These are phyloP conservation scores for Naso thynnoides DNA, from an alignment of 2,797 vertebrate genomes.

Conservation along the genomic window DNA sequence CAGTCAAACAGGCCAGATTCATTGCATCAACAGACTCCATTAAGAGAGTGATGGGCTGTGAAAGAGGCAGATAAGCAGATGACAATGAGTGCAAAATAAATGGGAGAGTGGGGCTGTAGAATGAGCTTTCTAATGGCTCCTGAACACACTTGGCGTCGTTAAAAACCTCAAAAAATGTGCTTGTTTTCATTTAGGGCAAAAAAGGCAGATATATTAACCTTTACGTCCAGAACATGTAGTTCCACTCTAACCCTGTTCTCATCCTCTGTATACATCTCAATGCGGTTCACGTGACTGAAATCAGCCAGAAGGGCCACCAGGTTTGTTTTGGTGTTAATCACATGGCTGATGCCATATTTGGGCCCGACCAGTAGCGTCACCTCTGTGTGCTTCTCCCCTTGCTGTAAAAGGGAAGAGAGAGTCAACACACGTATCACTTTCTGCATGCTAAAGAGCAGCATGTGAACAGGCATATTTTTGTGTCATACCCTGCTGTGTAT, in stretches of 20 bases:
- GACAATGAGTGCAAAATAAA: slow-evolving; percentile 53
- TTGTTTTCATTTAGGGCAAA: slow-evolving; percentile 6
- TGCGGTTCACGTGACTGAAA: slow-evolving; percentile 98
- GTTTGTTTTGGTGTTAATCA: slow-evolving; percentile 99
- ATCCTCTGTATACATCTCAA: slow-evolving; percentile 98
- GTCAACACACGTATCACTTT: neutral
- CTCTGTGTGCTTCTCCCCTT: slow-evolving; percentile 97
- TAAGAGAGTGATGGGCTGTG: slow-evolving; percentile 95
- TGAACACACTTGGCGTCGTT: slow-evolving; percentile 4
- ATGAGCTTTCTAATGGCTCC: slow-evolving; percentile 48
- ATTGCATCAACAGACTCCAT: slow-evolving; percentile 99
- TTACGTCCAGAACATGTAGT: slow-evolving; percentile 97
- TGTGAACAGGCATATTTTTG: neutral
- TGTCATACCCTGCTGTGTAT: neutral
- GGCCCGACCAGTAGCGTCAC: slow-evolving; percentile 98
- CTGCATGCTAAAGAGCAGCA: slow-evolving; percentile 1
- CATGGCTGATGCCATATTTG: slow-evolving; percentile 97
- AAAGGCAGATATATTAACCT: slow-evolving; percentile 82
- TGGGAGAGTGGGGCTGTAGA: slow-evolving; percentile 29
- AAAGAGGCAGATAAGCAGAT: slow-evolving; percentile 76
- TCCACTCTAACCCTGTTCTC: slow-evolving; percentile 94
- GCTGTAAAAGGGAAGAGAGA: slow-evolving; percentile 82
- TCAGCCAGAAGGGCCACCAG: slow-evolving; percentile 97
- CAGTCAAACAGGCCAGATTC: slow-evolving; percentile 98
- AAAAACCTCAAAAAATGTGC: slow-evolving; percentile 5